Conservation (phyloP, 2,113 vertebrate species). For the Tringa solitaria region DNA sequence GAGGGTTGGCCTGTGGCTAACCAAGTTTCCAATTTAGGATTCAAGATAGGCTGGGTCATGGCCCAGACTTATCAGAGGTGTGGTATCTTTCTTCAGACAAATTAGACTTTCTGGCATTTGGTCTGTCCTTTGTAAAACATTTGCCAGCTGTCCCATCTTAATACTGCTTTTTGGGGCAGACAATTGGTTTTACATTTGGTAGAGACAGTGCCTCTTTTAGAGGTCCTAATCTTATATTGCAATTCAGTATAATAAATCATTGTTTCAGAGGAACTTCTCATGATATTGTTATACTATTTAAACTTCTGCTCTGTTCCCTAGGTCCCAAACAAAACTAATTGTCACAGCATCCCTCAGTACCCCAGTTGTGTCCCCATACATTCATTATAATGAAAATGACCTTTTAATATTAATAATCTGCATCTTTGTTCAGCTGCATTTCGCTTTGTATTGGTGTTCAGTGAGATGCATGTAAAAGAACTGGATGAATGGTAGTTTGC, state of each 20-base stretch:
- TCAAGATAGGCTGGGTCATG: neutral
- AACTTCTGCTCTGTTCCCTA: neutral
- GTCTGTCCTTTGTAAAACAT: neutral
- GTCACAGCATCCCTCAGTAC: neutral
- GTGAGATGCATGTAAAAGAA: neutral
- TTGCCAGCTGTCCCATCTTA: neutral
- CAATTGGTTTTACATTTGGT: neutral
- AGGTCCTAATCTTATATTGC: neutral
- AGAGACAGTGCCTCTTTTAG: neutral
- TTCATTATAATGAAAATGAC: neutral
- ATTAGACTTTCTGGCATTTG: neutral
- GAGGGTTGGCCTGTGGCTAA: neutral
- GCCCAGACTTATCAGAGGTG: neutral
- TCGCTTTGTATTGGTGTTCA: neutral
- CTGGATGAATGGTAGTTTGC: neutral
- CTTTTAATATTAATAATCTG: constrained; percentile 1
- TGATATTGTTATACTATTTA: neutral
- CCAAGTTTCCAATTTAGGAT: neutral
- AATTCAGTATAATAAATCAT: neutral
- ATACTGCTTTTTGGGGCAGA: neutral
- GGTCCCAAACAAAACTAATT: neutral
- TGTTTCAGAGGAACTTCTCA: neutral
- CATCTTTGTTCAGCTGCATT: neutral
- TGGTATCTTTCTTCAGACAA: neutral
- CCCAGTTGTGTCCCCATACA: neutral